Evolutionary conservation across 2,113 vertebrate species (phyloP).

Genomic region (Otocyon megalotis): DNA sequence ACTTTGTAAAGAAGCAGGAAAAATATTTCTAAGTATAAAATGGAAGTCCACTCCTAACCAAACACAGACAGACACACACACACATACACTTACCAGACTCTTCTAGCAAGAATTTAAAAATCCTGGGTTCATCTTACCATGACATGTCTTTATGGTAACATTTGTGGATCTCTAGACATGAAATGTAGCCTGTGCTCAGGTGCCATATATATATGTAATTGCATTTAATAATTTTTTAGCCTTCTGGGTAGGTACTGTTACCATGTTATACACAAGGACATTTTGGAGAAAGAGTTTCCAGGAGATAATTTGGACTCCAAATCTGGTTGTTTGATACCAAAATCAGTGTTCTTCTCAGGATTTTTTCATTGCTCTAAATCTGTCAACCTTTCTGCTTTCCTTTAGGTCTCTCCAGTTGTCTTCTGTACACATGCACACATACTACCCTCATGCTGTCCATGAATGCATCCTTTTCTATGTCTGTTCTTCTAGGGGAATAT

Average conservation of each 20-base stretch:
- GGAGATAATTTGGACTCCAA: not conserved
- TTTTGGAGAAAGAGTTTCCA: not conserved
- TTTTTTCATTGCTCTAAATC: not conserved
- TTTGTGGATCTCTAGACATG: not conserved
- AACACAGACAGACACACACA: not conserved
- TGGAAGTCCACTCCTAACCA: not conserved
- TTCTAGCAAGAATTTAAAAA: not conserved
- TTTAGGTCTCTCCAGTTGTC: not conserved
- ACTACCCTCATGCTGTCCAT: not conserved
- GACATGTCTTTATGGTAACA: not conserved
- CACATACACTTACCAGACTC: not conserved
- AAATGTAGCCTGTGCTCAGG: not conserved
- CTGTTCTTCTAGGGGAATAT: not conserved
- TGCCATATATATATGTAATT: accelerated
- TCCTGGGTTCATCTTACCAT: not conserved
- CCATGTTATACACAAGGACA: not conserved
- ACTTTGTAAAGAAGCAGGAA: not conserved
- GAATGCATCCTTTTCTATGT: not conserved
- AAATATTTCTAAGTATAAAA: not conserved
- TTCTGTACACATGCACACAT: not conserved
- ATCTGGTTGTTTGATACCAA: not conserved
- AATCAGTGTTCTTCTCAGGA: not conserved
- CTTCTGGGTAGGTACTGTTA: not conserved
- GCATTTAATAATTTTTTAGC: not conserved
- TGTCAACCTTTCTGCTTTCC: not conserved